phyloP scores from a whole-genome alignment of 2,113 vertebrate species.

The Psilopsiagon aymara region DNA sequence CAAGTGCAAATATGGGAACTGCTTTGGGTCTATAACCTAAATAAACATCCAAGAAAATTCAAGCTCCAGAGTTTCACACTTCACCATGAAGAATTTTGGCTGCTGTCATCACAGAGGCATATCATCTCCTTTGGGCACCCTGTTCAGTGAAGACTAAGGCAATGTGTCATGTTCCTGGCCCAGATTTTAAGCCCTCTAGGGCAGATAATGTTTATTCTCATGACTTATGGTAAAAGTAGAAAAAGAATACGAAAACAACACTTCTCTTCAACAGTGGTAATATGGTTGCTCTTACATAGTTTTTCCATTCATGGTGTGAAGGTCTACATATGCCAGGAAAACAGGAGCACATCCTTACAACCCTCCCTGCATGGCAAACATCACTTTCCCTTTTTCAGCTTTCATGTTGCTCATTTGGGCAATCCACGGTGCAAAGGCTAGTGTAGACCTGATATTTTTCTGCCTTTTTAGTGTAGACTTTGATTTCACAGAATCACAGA shows the following conservation, averaged over 20 bases:
- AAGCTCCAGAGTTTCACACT: not conserved
- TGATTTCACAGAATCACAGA: fast-evolving
- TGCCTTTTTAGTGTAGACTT: not conserved
- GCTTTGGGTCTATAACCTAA: not conserved
- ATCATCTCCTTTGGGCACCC: not conserved
- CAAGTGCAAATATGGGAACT: conserved; percentile 18
- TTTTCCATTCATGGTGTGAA: not conserved
- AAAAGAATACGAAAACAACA: not conserved
- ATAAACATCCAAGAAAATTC: conserved; percentile 3
- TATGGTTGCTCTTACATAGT: not conserved
- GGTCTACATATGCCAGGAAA: not conserved
- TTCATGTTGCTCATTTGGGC: not conserved
- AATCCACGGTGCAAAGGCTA: not conserved
- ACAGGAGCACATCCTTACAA: not conserved
- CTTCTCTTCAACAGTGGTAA: not conserved
- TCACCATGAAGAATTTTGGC: not conserved
- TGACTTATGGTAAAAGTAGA: not conserved
- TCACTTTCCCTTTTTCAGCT: not conserved
- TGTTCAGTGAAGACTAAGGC: not conserved
- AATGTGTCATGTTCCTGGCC: not conserved
- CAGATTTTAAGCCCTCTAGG: not conserved
- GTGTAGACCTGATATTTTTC: not conserved
- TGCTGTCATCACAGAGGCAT: not conserved
- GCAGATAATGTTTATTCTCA: not conserved
- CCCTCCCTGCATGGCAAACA: not conserved